Evolutionary conservation across 2,113 vertebrate species (phyloP), one percentile per base, ranked within the genome.

Genomic region (Colius striatus): DNA sequence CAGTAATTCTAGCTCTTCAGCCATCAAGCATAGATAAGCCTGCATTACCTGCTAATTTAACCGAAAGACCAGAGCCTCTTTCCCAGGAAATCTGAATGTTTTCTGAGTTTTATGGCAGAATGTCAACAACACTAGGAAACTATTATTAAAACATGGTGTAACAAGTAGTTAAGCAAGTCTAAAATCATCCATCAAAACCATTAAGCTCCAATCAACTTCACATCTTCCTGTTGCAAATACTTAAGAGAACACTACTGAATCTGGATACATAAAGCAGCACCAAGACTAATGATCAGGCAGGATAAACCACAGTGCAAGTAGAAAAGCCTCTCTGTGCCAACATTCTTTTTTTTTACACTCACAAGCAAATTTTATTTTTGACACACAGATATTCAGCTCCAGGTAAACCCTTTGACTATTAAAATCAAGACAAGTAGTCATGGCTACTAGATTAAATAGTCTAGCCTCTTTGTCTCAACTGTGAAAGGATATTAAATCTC

Each of bases 401-500:
- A 66, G 4, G 22, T 54, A 89, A 61, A 61, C 8, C 9, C 22
- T 47, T 61, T 55, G 21, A 76, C 41, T 75, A 58, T 1, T 61
- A 63, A 67, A 75, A 47, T n/a, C 16, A 89, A 87, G 66, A 30
- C 19, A 74, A 72, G 27, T 51, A 23, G 10, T 53, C 21, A 11
- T 5, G 2, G 54, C 27, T 73, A 63, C 16, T 30, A 65, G 3
- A 53, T 29, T 3, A 67, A 91, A 67, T 32, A 90, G 36, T 29
- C 47, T 71, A 66, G 72, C 19, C 43, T 57, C 68, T 90, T 25
- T 50, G 89, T 13, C 30, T 26, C 60, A 94, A 47, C 38, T 72
- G 67, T 62, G 48, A 97, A 99, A 99, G 99, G 99, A 99, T 99
- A 99, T 99, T 99, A 99, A 98, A 98, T 99, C 99, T 99, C 99